Evolutionary conservation across 1,140 invertebrate genomes (phyloP).

Genomic region (Tribolium castaneum): DNA sequence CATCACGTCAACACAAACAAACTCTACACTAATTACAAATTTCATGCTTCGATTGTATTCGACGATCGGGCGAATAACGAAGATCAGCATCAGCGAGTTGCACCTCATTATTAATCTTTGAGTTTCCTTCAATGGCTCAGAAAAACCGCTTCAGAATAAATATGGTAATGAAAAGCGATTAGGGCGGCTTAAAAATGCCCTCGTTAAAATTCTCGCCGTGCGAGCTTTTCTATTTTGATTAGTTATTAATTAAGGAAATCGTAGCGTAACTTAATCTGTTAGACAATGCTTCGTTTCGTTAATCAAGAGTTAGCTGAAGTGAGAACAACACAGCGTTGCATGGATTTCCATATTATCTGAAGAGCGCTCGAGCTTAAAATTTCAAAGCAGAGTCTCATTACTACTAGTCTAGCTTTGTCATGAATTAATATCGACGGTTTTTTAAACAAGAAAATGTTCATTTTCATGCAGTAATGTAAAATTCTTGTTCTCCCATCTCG

Average conservation of each 20-base stretch:
- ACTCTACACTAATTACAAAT: constrained; percentile 34
- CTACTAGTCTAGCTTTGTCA: constrained; percentile 24
- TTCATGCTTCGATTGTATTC: constrained; percentile 30
- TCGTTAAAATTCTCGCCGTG: neutral
- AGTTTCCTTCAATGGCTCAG: neutral
- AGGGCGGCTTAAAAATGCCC: neutral
- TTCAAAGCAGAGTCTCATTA: constrained; percentile 34
- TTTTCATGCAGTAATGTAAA: neutral
- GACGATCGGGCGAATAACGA: constrained; percentile 10
- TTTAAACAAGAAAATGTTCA: neutral
- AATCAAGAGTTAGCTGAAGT: constrained; percentile 34
- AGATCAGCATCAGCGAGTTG: constrained; percentile 24
- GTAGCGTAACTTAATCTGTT: constrained; percentile 27
- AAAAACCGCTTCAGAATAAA: neutral
- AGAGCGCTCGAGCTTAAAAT: constrained; percentile 27
- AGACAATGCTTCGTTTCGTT: constrained; percentile 32
- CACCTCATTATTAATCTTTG: constrained; percentile 1
- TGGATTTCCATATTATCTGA: constrained; percentile 35
- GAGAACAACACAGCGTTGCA: constrained; percentile 34
- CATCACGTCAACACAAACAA: constrained; percentile 29
- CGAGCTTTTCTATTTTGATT: constrained; percentile 21
- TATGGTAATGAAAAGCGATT: neutral
- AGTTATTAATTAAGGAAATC: constrained; percentile 34
- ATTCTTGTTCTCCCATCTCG: neutral
- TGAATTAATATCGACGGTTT: constrained; percentile 11